Evolutionary conservation across 2,888 invertebrate species (phyloP).

Genomic region (Acanthacorydalis orientalis): DNA sequence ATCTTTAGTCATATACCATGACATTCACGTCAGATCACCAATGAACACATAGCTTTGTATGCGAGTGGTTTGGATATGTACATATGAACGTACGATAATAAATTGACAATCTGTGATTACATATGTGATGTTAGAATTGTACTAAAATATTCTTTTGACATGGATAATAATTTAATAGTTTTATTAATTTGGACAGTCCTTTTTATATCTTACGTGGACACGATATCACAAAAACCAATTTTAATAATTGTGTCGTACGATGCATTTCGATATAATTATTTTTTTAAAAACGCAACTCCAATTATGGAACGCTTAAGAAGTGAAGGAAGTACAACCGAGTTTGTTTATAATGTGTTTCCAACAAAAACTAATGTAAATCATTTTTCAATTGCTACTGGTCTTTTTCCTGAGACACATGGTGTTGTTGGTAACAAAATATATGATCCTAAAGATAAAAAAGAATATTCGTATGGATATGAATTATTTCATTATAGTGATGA

Average conservation of each 20-base stretch:
- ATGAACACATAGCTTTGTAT: too few relatives aligned
- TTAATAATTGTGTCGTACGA: conserved; percentile 49
- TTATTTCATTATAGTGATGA: conserved; percentile 37
- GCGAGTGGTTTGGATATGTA: too few relatives aligned
- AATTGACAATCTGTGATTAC: too few relatives aligned
- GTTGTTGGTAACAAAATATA: conserved; percentile 44
- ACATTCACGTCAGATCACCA: too few relatives aligned
- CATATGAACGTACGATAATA: background rate
- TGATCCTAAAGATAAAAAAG: conserved; percentile 26
- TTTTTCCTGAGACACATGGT: conserved; percentile 51
- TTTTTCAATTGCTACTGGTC: conserved; percentile 50
- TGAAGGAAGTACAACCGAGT: conserved; percentile 37
- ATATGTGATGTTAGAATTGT: background rate
- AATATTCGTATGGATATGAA: conserved; percentile 21
- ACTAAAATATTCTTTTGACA: background rate
- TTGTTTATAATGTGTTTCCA: conserved; percentile 42
- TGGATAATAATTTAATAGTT: conserved; percentile 2
- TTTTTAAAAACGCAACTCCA: conserved; percentile 36
- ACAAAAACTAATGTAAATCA: conserved; percentile 65
- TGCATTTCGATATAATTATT: conserved; percentile 52
- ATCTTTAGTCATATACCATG: too few relatives aligned
- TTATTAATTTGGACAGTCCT: conserved; percentile 7
- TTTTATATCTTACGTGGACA: conserved; percentile 13
- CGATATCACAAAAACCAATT: conserved; percentile 27
- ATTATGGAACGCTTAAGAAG: conserved; percentile 35